phyloP scores from a whole-genome alignment of 2,888 invertebrate genomes.

The Mechanitis mazaeus region DNA sequence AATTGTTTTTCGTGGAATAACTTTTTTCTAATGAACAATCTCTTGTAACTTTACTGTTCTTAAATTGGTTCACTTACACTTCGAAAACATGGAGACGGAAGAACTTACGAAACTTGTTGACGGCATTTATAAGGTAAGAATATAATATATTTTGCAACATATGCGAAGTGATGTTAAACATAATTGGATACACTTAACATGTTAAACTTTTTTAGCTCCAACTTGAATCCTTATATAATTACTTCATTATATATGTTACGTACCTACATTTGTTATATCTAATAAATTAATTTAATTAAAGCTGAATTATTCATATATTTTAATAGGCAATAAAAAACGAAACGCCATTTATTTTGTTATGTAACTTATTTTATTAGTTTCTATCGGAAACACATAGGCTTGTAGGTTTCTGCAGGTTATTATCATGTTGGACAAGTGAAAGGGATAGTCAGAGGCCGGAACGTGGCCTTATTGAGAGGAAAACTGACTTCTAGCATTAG shows the following conservation, averaged over 20 bases:
- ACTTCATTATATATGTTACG: no score
- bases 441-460: constrained; percentile 30
- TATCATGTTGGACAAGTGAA: constrained; percentile 35
- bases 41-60: constrained; percentile 55
- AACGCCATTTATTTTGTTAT: background rate
- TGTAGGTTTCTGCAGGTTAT: constrained; percentile 31
- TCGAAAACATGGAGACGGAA: constrained; percentile 85
- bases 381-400: background rate
- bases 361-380: background rate
- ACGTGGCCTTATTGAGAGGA: constrained; percentile 30
- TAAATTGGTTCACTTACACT: constrained; percentile 53
- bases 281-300: no score
- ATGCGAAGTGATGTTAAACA: background rate
- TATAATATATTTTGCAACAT: constrained; percentile 18
- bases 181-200: background rate
- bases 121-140: constrained; percentile 90
- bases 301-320: no score
- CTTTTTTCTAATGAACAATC: constrained; percentile 64
- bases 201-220: background rate
- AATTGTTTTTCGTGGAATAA: constrained; percentile 52
- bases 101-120: constrained; percentile 93
- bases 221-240: no score
- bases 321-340: no score
- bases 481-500: constrained; percentile 23
- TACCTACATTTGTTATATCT: no score